Evolutionary conservation across 2,797 vertebrate genomes (phyloP).

Genomic region (Eutrigla gurnardus): DNA sequence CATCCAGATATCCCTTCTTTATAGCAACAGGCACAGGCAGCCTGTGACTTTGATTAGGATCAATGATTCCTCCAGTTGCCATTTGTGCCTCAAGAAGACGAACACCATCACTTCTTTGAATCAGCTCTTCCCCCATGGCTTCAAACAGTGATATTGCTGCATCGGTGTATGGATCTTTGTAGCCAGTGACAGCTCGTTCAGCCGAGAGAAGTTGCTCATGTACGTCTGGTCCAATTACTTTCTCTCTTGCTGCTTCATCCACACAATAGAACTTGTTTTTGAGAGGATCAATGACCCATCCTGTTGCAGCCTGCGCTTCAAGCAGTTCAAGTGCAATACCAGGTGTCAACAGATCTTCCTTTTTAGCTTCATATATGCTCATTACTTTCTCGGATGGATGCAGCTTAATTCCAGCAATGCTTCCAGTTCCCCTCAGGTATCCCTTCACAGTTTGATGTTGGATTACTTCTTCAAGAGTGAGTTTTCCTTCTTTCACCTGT

Average conservation of each 20-base stretch:
- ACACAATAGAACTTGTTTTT: constrained; percentile 75
- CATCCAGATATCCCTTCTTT: constrained; percentile 82
- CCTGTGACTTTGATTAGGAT: constrained; percentile 86
- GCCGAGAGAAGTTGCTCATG: constrained; percentile 78
- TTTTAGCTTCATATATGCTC: constrained; percentile 80
- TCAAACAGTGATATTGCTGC: constrained; percentile 80
- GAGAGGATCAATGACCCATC: constrained; percentile 81
- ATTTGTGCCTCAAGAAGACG: constrained; percentile 84
- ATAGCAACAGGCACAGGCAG: constrained; percentile 86
- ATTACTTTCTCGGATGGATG: constrained; percentile 74
- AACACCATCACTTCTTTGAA: constrained; percentile 71
- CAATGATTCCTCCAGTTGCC: constrained; percentile 90
- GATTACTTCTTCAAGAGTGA: constrained; percentile 80
- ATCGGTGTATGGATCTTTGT: constrained; percentile 79
- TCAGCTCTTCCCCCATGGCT: constrained; percentile 77
- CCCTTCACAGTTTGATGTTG: constrained; percentile 80
- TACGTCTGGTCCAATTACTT: constrained; percentile 78
- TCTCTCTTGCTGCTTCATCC: constrained; percentile 76
- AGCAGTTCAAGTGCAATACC: constrained; percentile 77
- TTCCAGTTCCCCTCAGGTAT: constrained; percentile 88
- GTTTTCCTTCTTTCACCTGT: constrained; percentile 82
- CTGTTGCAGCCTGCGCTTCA: constrained; percentile 84
- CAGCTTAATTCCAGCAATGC: constrained; percentile 83
- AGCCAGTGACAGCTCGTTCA: constrained; percentile 80
- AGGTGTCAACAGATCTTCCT: constrained; percentile 71